Conservation (phyloP, 2,888 invertebrate genomes). For the Agrochola lota region DNA sequence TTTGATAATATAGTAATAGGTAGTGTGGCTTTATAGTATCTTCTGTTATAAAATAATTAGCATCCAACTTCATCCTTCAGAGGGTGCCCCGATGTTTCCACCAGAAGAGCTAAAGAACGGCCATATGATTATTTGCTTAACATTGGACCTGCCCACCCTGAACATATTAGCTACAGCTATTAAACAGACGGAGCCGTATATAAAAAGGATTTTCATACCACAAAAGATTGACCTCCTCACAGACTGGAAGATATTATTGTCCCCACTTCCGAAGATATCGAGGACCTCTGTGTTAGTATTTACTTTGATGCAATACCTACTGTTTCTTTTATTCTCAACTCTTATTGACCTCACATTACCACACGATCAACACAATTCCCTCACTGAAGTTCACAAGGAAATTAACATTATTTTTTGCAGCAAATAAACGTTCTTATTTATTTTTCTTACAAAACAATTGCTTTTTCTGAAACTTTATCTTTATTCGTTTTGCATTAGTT, state of each 20-base stretch:
- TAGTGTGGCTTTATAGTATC: too few relatives aligned
- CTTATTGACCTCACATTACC: neutral
- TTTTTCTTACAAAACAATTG: neutral
- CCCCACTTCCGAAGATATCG: neutral
- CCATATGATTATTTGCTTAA: conserved; percentile 77
- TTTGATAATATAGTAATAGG: neutral
- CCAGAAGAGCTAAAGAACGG: conserved; percentile 71
- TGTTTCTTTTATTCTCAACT: neutral
- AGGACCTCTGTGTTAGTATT: conserved; percentile 43
- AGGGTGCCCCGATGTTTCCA: conserved; percentile 69
- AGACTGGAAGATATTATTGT: conserved; percentile 49
- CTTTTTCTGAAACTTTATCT: neutral
- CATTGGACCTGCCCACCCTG: conserved; percentile 71
- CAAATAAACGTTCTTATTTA: neutral
- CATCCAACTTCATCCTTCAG: conserved; percentile 60
- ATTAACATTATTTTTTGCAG: neutral
- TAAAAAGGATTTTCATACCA: conserved; percentile 70
- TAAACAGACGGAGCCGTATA: conserved; percentile 62
- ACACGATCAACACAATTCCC: neutral
- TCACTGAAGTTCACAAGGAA: neutral
- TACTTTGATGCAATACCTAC: neutral
- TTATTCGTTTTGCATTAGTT: neutral
- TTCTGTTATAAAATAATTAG: neutral
- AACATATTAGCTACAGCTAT: conserved; percentile 71
- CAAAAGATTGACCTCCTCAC: conserved; percentile 54